Evolutionary conservation across 2,797 vertebrate genomes (phyloP), one percentile per base, ranked within the genome.

Genomic region (Gymnoscopelus braueri): DNA sequence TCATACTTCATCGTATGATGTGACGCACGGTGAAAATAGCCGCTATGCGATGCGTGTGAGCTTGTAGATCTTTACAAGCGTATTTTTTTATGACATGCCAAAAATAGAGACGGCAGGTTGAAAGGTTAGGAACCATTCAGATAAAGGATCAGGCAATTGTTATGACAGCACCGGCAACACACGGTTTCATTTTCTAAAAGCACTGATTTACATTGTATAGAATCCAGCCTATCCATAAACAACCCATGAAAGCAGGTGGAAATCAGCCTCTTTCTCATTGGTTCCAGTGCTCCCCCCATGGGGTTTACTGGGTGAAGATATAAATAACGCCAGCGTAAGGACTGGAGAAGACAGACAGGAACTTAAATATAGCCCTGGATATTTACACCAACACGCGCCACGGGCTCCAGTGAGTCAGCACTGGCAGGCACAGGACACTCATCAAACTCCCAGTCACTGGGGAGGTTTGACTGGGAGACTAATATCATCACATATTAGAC

Each of bases 301-400:
- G 44, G 53, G 68, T 75, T 81, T 52, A 81, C 71, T 51, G 78
- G 48, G 70, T 61, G 67, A 15, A 50, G 86, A 77, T 91, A 92
- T 90, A 91, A 89, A 93, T 94, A 92, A 86, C 78, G 72, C 11
- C n/a, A 81, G 52, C 81, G 82, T 59, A 75, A 39, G 8, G 39
- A 44, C 39, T 56, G 51, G 80, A 84, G 84, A 71, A 77, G 86
- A 82, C 82, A 68, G 85, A 72, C 81, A 58, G 70, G 66, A 51
- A 58, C 72, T 89, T 91, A 92, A 89, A 93, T 91, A 90, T 91
- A 93, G 87, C 81, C 14, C n/a, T 6, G 66, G 81, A 84, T 91
- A 93, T 91, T 92, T 91, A 89, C 80, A 85, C 77, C 84, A 72
- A 73, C 69, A 69, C 74, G 58, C 60, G 60, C 71, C 77, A 47